phyloP scores from a whole-genome alignment of 1,140 invertebrate genomes.

The Halesus radiatus region DNA sequence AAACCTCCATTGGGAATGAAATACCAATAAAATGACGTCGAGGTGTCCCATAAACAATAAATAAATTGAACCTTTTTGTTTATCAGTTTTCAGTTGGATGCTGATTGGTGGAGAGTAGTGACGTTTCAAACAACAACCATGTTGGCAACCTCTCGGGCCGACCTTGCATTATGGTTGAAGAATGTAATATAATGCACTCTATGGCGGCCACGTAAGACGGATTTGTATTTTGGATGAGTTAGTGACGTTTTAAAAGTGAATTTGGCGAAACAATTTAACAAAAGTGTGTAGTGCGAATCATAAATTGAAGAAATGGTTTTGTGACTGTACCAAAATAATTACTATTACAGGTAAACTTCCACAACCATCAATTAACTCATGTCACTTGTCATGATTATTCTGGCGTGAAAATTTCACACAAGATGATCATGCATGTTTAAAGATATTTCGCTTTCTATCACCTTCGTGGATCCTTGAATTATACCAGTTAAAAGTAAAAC shows the following conservation, averaged over 20 bases:
- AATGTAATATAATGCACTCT: constrained; percentile 36
- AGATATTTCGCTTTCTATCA: constrained; percentile 11
- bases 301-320: constrained; percentile 29
- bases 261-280: constrained; percentile 8
- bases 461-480: background rate
- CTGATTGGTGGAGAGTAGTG: background rate
- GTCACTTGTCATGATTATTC: constrained; percentile 46
- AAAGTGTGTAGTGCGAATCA: constrained; percentile 19
- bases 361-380: constrained; percentile 29
- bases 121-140: constrained; percentile 20
- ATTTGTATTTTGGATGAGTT: constrained; percentile 37
- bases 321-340: constrained; percentile 6
- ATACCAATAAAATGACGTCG: too few species aligned
- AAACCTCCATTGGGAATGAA: too few species aligned
- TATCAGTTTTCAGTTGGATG: background rate
- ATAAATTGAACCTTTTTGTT: too few species aligned
- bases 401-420: constrained; percentile 40
- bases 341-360: constrained; percentile 20
- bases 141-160: constrained; percentile 25
- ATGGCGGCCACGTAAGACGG: constrained; percentile 39
- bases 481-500: background rate
- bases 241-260: constrained; percentile 34
- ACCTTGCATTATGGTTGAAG: constrained; percentile 34
- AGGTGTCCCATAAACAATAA: too few species aligned
- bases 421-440: constrained; percentile 48